Percentiles rank a stretch among this genome's conserved stretches.
phyloP scores from a whole-genome alignment of 2,113 vertebrate species.

The Trochalopteron elliotii region DNA sequence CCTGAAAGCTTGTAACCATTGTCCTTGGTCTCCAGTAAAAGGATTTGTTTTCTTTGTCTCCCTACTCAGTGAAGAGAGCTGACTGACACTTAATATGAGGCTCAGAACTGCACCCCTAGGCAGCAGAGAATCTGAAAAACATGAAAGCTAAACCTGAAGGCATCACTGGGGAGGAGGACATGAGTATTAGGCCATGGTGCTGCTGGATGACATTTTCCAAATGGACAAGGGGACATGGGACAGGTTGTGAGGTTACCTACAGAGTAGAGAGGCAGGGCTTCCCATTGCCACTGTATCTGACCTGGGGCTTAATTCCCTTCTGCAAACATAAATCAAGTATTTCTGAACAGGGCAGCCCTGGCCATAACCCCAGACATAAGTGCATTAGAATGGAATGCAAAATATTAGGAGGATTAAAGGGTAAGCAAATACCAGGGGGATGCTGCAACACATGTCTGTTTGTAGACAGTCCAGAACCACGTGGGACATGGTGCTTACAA shows the following conservation, averaged over 20 bases:
- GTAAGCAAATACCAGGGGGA: neutral
- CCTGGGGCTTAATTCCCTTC: neutral
- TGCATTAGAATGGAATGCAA: neutral
- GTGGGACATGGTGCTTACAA: neutral
- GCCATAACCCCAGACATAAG: neutral
- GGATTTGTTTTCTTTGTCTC: neutral
- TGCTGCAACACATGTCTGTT: neutral
- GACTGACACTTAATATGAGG: neutral
- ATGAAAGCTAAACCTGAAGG: neutral
- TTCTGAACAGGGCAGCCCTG: neutral
- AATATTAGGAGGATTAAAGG: neutral
- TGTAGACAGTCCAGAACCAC: neutral
- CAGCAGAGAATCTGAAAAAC: neutral
- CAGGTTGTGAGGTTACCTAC: neutral
- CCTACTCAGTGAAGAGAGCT: neutral
- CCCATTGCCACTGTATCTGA: neutral
- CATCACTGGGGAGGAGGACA: neutral
- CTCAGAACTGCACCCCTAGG: neutral
- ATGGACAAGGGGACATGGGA: neutral
- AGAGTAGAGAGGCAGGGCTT: neutral
- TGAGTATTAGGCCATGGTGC: neutral
- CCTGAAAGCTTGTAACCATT: neutral
- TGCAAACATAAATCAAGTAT: neutral
- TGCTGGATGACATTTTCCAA: neutral
- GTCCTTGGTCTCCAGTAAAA: neutral